phyloP scores from a whole-genome alignment of 1,140 invertebrate species.

The Sinella curviseta region DNA sequence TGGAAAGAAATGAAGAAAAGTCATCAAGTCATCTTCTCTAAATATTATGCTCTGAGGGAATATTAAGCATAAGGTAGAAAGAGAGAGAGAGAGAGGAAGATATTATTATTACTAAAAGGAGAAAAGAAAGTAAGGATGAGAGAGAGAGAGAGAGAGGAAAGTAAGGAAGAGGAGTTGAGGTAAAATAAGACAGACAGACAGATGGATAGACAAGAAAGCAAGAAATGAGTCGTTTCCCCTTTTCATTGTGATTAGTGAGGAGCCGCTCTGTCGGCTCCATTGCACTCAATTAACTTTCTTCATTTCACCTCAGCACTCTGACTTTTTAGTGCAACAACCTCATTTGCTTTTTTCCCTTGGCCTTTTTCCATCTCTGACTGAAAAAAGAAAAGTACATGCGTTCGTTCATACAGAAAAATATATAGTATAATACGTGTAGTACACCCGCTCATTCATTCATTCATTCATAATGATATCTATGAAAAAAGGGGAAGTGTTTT shows the following conservation, averaged over 20 bases:
- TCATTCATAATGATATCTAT: background rate
- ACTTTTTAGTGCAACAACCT: slow-evolving; percentile 21
- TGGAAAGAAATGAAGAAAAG: slow-evolving; percentile 1
- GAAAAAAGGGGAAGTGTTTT: background rate
- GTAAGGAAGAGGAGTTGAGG: background rate
- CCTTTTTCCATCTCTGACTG: background rate
- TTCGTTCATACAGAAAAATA: too few relatives aligned
- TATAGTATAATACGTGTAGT: too few relatives aligned
- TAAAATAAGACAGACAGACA: background rate
- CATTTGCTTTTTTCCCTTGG: slow-evolving; percentile 17
- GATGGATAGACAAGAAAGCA: background rate
- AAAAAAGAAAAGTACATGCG: background rate
- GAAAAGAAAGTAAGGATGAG: background rate
- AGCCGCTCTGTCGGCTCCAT: slow-evolving; percentile 21
- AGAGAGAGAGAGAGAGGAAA: background rate
- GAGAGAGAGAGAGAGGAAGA: background rate
- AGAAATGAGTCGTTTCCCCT: background rate
- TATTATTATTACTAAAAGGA: background rate
- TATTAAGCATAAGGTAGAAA: slow-evolving; percentile 11
- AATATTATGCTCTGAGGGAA: slow-evolving; percentile 23
- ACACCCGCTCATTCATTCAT: too few relatives aligned
- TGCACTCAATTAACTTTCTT: slow-evolving; percentile 27
- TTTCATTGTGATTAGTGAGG: slow-evolving; percentile 23
- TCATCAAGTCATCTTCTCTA: slow-evolving; percentile 17
- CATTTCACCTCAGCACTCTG: slow-evolving; percentile 18